Evolutionary conservation across 2,113 vertebrate genomes (phyloP).

Genomic region (Myotis yumanensis): DNA sequence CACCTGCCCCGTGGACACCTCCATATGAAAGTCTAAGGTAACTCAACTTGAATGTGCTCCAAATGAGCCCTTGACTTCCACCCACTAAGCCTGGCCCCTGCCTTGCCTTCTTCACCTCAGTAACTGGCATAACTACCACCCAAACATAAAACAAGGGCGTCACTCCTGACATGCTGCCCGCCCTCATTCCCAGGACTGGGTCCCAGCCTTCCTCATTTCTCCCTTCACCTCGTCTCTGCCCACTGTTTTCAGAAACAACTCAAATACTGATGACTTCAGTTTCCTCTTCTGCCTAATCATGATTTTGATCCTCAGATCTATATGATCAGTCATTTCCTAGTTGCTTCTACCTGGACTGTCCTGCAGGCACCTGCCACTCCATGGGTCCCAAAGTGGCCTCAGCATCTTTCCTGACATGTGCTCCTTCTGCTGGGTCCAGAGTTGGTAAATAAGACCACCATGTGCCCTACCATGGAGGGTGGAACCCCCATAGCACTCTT

Average conservation of each 20-base stretch:
- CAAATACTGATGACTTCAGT: not conserved
- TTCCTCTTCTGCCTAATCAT: not conserved
- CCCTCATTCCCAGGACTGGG: not conserved
- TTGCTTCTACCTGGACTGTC: not conserved
- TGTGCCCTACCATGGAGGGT: not conserved
- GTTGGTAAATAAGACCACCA: not conserved
- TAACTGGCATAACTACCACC: too few relatives aligned
- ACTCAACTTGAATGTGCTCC: not conserved
- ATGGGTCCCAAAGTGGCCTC: not conserved
- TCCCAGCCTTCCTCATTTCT: not conserved
- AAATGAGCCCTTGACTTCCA: not conserved
- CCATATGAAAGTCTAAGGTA: not conserved
- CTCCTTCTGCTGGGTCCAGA: not conserved
- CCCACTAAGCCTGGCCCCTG: not conserved
- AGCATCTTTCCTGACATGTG: not conserved
- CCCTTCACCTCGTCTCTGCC: not conserved
- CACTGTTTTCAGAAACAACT: not conserved
- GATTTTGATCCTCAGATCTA: not conserved
- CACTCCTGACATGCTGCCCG: fast-evolving
- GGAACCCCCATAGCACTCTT: not conserved
- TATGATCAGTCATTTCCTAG: not conserved
- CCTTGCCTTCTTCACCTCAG: not conserved
- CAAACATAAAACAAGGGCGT: not conserved
- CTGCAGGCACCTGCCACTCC: not conserved
- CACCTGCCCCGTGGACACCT: not conserved